Evolutionary conservation across 2,888 invertebrate species (phyloP).

Genomic region (Apotomis capreana): DNA sequence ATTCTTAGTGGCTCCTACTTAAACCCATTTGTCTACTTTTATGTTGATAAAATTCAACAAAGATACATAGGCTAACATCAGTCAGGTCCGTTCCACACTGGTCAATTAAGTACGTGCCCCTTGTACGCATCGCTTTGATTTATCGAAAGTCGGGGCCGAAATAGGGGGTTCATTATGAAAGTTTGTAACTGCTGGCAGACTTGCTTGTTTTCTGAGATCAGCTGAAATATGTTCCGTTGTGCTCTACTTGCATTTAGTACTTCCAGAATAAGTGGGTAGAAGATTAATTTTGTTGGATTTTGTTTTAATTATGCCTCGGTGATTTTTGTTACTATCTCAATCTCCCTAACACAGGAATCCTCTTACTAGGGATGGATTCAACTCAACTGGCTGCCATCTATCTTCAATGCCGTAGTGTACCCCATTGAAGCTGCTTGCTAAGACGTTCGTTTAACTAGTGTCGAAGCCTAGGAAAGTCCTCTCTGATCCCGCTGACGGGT

Average conservation of each 20-base stretch:
- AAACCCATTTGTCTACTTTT: slow-evolving; percentile 13
- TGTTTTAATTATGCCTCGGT: no score
- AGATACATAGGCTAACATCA: slow-evolving; percentile 18
- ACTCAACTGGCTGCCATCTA: no score
- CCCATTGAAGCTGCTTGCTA: no score
- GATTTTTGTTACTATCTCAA: no score
- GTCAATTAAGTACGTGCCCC: slow-evolving; percentile 33
- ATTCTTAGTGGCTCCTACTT: not conserved
- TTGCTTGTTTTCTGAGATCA: slow-evolving; percentile 49
- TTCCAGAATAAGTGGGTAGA: no score
- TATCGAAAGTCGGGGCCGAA: slow-evolving; percentile 43
- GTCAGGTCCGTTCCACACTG: slow-evolving; percentile 24
- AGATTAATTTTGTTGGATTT: no score
- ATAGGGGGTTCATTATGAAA: slow-evolving; percentile 49
- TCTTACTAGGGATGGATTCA: no score
- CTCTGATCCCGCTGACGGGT: no score
- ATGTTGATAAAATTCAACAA: slow-evolving; percentile 29
- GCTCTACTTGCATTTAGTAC: slow-evolving; percentile 38
- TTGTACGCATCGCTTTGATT: slow-evolving; percentile 42
- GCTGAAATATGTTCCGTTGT: slow-evolving; percentile 43
- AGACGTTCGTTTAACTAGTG: no score
- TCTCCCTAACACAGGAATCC: no score
- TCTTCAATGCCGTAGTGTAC: no score
- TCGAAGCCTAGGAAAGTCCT: no score
- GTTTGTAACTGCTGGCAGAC: slow-evolving; percentile 48